Base-by-base conservation (phyloP, 2,113 vertebrate genomes). In the Hydropotes inermis region DNA sequence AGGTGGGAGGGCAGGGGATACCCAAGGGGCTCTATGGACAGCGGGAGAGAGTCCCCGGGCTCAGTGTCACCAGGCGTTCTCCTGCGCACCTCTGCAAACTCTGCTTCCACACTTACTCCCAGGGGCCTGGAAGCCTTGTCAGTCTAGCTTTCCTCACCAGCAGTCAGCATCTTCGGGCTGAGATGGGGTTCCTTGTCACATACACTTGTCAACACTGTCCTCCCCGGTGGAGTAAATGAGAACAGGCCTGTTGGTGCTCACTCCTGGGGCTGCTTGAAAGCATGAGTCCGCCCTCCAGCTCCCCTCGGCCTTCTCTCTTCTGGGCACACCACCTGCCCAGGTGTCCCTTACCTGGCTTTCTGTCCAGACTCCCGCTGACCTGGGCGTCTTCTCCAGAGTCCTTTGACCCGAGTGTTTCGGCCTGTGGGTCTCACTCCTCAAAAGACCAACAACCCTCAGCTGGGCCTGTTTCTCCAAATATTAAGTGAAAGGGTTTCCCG, bases 121-220 rank as follows among this genome's bases (percentile, higher is more conserved):
- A 14, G 9, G 16, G 6, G 27, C 39, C 14, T 1, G 15, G 16
- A 58, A 33, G 50, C 33, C 33, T 2, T 14, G 43, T 8, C 7
- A 2, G 6, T 15, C 3, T 13, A 54, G 43, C 16, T 13, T 43
- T n/a, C 2, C 4, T 27, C 10, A 8, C 43, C 52, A 2, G n/a
- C 16, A 25, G 36, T 30, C 5, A 27, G 19, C 9, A 17, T 36
- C 13, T 0, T 6, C 5, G 28, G 5, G 45, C 60, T 30, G 43
- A 47, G 45, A 19, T 47, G 36, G 11, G 15, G n/a, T 23, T 87
- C 36, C 50, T 58, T 13, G 0, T 4, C 9, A 7, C 7, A 1
- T 17, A 6, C 8, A 7, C 39, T 2, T 0, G 11, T 39, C 23
- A 15, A 2, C 0, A 1, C 25, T 5, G 0, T 28, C 23, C 30